Evolutionary conservation across 2,113 vertebrate genomes (phyloP), one percentile per base, ranked within the genome.

Genomic region (Aramus guarauna): DNA sequence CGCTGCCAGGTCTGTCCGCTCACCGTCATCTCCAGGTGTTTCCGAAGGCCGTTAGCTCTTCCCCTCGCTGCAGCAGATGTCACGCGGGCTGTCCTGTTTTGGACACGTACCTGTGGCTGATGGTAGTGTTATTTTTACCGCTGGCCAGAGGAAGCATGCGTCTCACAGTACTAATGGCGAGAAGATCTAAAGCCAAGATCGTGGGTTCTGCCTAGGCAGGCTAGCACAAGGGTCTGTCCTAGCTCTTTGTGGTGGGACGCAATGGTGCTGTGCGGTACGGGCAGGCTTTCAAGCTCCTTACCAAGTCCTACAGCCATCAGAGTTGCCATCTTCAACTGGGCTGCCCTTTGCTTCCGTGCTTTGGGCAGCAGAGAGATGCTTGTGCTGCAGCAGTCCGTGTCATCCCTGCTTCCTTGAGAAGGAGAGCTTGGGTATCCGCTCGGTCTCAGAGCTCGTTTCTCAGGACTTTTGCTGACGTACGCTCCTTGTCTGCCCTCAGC

Each of bases 401-500:
- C 41, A 43, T 18, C 41, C 14, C 53, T 47, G 41, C n/a, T 39
- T 82, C 53, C 52, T 41, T 16, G 58, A 9, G 32, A 21, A 32
- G 41, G 52, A 74, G 24, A 64, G 39, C 43, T 37, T 8, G n/a
- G 39, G 3, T 41, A 13, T 53, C 37, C 21, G 3, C 34, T 90
- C 5, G 3, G 15, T 43, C 63, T 72, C 39, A 32, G 66, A 80
- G 50, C 39, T 60, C 24, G 15, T 71, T 85, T 74, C 53, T 19
- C 19, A 2, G 18, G 43, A 64, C 67, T 85, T 71, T 2, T 86
- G 68, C 74, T 96, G 64, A 85, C 36, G 36, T 17, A 1, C 47
- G 45, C 23, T 77, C 64, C 24, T 21, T 94, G 48, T 60, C 37
- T 86, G 43, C 60, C 91, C 60, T 24, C 91, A 99, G 99, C 98